Evolutionary conservation across 1,140 invertebrate species (phyloP).

Genomic region (Drosophila pandora): DNA sequence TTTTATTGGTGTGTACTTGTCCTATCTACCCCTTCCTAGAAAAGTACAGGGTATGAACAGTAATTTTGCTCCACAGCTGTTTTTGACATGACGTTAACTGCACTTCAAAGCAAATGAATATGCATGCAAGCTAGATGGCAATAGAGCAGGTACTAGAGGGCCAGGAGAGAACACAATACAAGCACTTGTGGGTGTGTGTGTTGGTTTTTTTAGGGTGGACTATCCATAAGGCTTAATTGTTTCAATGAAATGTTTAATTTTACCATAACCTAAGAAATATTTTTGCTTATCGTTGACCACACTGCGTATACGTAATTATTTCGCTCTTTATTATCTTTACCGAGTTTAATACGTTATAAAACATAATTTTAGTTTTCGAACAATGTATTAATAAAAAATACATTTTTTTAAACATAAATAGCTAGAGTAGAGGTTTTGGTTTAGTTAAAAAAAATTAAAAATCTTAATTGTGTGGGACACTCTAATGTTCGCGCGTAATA

Average conservation of each 20-base stretch:
- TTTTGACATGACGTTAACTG: conserved; percentile 43
- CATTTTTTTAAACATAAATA: too few species aligned
- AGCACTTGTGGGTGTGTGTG: neutral
- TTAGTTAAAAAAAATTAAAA: neutral
- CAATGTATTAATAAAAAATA: too few species aligned
- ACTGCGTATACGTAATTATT: neutral
- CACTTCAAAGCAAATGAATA: conserved; percentile 27
- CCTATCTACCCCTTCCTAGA: neutral
- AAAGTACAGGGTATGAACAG: conserved; percentile 18
- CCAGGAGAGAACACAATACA: conserved; percentile 3
- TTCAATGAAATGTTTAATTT: too few species aligned
- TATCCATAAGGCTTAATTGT: too few species aligned
- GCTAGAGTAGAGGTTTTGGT: too few species aligned
- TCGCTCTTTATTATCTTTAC: too few species aligned
- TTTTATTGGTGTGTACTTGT: neutral
- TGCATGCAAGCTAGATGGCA: conserved; percentile 8
- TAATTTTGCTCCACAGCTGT: conserved; percentile 33
- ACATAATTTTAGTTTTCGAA: too few species aligned
- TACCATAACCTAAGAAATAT: too few species aligned
- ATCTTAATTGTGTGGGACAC: neutral
- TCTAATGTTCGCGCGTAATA: neutral
- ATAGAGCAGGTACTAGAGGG: conserved; percentile 1
- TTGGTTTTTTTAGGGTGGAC: conserved; percentile 5
- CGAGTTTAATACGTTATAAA: too few species aligned
- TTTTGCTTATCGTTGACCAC: neutral